These are phyloP conservation scores for Melipona quadrifasciata DNA, from an alignment of 1,140 invertebrate species.

Conservation along the genomic window DNA sequence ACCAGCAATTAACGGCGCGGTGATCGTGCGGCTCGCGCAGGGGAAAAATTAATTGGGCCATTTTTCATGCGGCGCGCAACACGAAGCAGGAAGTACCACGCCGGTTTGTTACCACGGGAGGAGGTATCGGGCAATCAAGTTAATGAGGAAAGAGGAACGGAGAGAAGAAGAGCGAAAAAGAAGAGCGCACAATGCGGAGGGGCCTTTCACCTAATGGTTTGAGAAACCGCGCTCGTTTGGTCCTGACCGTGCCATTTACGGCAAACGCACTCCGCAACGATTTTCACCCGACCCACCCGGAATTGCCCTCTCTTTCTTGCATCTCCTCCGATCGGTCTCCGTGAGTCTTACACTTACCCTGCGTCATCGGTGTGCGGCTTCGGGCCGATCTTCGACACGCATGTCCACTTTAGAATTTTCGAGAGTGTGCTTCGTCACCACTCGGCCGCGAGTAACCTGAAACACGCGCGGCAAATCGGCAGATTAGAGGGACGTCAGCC, in stretches of 20 bases:
- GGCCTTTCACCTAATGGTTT: slow-evolving; percentile 56
- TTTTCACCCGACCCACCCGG: slow-evolving; percentile 5
- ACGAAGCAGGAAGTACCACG: slow-evolving; percentile 25
- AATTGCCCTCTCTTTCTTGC: not conserved
- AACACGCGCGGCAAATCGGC: not conserved
- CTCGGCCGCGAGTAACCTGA: slow-evolving; percentile 15
- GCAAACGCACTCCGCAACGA: not conserved
- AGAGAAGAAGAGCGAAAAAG: slow-evolving; percentile 5
- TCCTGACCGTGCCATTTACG: slow-evolving; percentile 43
- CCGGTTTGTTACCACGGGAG: slow-evolving; percentile 36
- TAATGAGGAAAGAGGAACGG: slow-evolving; percentile 47
- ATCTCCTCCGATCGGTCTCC: slow-evolving; percentile 30
- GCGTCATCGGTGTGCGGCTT: slow-evolving; percentile 61
- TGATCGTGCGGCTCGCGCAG: slow-evolving; percentile 5
- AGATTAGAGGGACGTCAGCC: not conserved
- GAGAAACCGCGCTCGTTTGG: slow-evolving; percentile 44
- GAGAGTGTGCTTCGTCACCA: slow-evolving; percentile 2
- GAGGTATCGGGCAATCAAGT: slow-evolving; percentile 49
- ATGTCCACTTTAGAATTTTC: slow-evolving; percentile 62
- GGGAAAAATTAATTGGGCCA: slow-evolving; percentile 41
- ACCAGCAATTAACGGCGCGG: slow-evolving; percentile 32
- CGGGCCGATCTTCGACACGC: slow-evolving; percentile 40
- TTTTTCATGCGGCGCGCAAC: slow-evolving; percentile 35
- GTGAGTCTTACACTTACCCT: slow-evolving; percentile 49
- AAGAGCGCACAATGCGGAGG: slow-evolving; percentile 5